Conservation (phyloP, 2,113 vertebrate species). For the Coryphaenoides rupestris region DNA sequence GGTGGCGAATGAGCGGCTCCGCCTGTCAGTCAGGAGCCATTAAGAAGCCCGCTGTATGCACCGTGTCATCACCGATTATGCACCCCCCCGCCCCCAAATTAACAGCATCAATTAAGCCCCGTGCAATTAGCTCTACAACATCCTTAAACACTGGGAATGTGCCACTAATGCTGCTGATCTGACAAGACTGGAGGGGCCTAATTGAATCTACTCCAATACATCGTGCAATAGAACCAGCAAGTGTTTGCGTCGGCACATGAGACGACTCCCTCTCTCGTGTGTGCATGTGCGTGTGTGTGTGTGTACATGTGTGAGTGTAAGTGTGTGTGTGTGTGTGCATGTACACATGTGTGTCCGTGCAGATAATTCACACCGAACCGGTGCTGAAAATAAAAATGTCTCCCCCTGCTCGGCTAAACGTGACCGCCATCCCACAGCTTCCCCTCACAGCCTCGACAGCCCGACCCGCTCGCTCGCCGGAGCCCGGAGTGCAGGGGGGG, state of each 20-base stretch:
- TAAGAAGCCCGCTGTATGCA: constrained; percentile 61
- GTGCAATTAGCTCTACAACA: constrained; percentile 93
- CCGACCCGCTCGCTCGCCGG: no score
- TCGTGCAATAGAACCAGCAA: constrained; percentile 34
- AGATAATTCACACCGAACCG: no score
- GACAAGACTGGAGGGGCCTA: constrained; percentile 78
- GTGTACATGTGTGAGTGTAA: no score
- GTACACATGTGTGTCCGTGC: no score
- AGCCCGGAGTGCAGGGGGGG: no score
- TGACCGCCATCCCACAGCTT: no score
- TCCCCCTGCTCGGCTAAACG: no score
- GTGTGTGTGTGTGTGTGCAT: no score
- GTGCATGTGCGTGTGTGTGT: not conserved
- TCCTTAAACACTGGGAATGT: constrained; percentile 91
- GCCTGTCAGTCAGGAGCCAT: constrained; percentile 65
- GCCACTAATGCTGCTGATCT: constrained; percentile 89
- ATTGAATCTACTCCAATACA: constrained; percentile 78
- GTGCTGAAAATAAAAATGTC: no score
- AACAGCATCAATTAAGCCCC: constrained; percentile 96
- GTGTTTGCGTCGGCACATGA: constrained; percentile 1
- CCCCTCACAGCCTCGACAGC: no score
- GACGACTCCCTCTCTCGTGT: no score
- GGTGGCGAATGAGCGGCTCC: constrained; percentile 40
- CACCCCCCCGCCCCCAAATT: constrained; percentile 75
- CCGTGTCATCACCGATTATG: constrained; percentile 90